phyloP scores from a whole-genome alignment of 2,113 vertebrate genomes.

The Acrocephalus arundinaceus region DNA sequence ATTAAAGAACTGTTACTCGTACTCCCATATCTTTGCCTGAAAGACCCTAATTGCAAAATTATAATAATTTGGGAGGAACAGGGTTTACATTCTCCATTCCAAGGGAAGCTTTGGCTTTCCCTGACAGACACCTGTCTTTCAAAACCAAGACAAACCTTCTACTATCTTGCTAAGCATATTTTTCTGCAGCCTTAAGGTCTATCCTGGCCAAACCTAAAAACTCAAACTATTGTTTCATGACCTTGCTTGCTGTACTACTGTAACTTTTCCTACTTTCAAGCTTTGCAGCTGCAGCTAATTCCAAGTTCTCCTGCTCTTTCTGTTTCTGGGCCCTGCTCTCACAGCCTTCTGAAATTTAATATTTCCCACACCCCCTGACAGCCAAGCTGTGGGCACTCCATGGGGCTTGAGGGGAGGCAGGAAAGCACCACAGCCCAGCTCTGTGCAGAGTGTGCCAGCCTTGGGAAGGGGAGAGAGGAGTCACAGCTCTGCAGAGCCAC shows the following conservation, averaged over 20 bases:
- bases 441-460: not conserved
- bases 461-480: not conserved
- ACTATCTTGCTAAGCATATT: not conserved
- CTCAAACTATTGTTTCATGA: not conserved
- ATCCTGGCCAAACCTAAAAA: not conserved
- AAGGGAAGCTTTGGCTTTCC: too few species aligned
- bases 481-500: not conserved
- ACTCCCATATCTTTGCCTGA: too few species aligned
- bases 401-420: not conserved
- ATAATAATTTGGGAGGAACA: too few species aligned
- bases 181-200: not conserved
- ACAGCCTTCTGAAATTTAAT: not conserved
- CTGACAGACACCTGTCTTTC: too few species aligned
- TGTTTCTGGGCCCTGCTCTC: not conserved
- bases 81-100: too few species aligned
- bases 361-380: not conserved
- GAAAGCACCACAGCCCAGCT: not conserved
- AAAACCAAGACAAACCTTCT: not conserved
- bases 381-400: accelerated
- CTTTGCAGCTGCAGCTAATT: not conserved
- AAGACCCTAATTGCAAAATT: too few species aligned
- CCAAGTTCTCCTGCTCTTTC: not conserved
- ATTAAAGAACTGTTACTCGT: too few species aligned
- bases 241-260: not conserved
- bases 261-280: not conserved